These are phyloP conservation scores for Mus minutoides DNA, from an alignment of 2,797 vertebrate genomes.

Conservation along the genomic window DNA sequence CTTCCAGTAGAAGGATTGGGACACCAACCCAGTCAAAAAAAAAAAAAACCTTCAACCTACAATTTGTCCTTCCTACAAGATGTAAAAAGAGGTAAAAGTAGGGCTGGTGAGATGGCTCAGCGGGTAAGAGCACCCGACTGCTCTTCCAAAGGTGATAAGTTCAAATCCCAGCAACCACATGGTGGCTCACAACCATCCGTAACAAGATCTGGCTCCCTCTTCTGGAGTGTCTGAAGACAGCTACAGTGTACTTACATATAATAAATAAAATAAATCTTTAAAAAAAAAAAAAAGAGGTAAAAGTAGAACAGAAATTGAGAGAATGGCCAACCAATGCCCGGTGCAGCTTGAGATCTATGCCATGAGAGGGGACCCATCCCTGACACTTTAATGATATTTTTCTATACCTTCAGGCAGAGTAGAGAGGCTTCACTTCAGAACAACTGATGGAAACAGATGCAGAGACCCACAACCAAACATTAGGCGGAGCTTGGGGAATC, in stretches of 20 bases:
- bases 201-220: too few species aligned
- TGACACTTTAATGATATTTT: neutral
- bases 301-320: neutral
- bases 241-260: too few species aligned
- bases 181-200: too few species aligned
- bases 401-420: neutral
- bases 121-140: too few species aligned
- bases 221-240: too few species aligned
- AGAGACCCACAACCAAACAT: neutral
- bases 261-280: too few species aligned
- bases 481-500: neutral
- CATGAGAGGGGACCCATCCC: neutral
- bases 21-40: neutral
- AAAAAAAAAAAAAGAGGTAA: too few species aligned
- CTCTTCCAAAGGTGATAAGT: too few species aligned
- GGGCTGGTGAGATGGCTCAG: too few species aligned
- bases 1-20: neutral
- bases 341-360: neutral
- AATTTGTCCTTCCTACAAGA: neutral
- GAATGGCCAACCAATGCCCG: neutral
- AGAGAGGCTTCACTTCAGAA: neutral
- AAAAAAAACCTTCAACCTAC: neutral
- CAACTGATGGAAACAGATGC: neutral
- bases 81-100: neutral
- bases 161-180: too few species aligned